Evolutionary conservation across 2,113 vertebrate genomes (phyloP), one percentile per base, ranked within the genome.

Genomic region (Pachyramphus minor): DNA sequence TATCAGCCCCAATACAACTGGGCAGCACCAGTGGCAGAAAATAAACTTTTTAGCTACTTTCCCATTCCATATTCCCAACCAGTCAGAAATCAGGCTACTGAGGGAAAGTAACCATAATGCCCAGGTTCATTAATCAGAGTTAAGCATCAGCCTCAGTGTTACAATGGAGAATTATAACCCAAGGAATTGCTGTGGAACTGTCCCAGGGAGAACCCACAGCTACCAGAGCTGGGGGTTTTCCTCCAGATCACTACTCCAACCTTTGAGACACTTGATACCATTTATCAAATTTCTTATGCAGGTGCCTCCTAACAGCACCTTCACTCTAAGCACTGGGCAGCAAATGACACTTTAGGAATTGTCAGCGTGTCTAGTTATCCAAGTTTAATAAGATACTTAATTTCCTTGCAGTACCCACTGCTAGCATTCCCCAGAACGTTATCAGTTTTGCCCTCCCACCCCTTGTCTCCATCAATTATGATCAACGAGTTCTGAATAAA

Each of bases 391-490:
- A 89, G 87, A 72, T 27, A 25, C 33, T 80, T 74, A 22, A 96
- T 81, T 88, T 89, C 74, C 84, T 93, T 76, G 30, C 77, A 68
- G 80, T 21, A 84, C 44, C 80, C 64, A 27, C 75, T 41, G 71
- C 91, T 49, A 87, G 77, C 77, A 91, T 82, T 80, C 87, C 77
- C 69, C 66, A 75, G 94, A 76, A 96, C 68, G 84, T 89, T 87
- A 94, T 87, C 94, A 87, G 12, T 89, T 89, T 94, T 95, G 91
- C 87, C 84, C 95, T 96, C 93, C 93, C 91, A 92, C 80, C 89
- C 66, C 80, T 15, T 91, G 94, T 94, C 95, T 91, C 41, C 89
- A 91, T 28, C 86, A 75, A 53, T 95, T 95, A 93, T 4, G 53
- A 76, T 89, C 93, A 96, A 82, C 1, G n/a, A 95, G 87, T 87